These are phyloP conservation scores for Pharmacophagus antenor DNA, from an alignment of 2,888 invertebrate genomes.

Conservation along the genomic window DNA sequence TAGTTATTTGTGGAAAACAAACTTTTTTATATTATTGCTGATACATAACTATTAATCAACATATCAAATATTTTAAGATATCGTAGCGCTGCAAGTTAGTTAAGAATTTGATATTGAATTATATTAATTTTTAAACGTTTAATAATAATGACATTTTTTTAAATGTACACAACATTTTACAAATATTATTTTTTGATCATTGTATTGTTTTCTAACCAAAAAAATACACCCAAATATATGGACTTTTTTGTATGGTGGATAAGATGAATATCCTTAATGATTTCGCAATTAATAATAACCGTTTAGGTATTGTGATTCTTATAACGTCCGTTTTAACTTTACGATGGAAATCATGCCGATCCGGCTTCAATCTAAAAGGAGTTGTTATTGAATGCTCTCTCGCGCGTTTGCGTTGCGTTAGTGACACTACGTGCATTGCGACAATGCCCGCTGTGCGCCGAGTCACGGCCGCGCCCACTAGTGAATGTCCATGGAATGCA, in stretches of 20 bases:
- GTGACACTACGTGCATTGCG: slow-evolving; percentile 47
- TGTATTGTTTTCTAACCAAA: no score
- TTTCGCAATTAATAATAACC: background rate
- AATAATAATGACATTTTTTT: background rate
- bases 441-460: slow-evolving; percentile 62
- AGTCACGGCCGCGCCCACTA: slow-evolving; percentile 68
- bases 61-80: background rate
- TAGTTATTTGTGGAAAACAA: background rate
- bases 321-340: slow-evolving; percentile 7
- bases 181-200: no score
- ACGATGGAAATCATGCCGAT: slow-evolving; percentile 28
- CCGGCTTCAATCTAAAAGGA: slow-evolving; percentile 29
- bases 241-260: no score
- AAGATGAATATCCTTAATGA: background rate
- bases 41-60: background rate
- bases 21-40: background rate
- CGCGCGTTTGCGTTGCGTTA: slow-evolving; percentile 24
- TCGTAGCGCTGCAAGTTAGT: background rate
- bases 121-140: background rate
- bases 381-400: slow-evolving; percentile 22
- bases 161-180: no score
- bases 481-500: slow-evolving; percentile 60
- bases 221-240: no score
- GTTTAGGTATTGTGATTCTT: background rate
- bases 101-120: background rate